Conservation (phyloP, 2,797 vertebrate genomes). For the Cyclura pinguis region DNA sequence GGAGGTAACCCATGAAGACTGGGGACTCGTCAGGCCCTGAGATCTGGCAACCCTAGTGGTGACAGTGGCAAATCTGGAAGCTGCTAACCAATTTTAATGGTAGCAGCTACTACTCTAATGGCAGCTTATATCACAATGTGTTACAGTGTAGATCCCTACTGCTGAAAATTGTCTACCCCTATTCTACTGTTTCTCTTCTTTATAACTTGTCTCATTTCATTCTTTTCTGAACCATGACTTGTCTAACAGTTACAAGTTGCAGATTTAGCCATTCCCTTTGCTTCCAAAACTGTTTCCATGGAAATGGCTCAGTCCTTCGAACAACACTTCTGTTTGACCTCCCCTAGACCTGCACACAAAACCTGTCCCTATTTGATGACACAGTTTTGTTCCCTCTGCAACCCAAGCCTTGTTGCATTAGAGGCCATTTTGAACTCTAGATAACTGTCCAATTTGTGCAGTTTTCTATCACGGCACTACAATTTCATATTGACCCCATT, state of each 20-base stretch:
- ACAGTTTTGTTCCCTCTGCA: background rate
- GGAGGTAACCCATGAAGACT: too few relatives aligned
- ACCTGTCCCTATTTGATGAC: background rate
- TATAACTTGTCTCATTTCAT: background rate
- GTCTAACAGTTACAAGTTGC: background rate
- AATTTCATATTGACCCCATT: background rate
- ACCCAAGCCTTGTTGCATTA: slow-evolving; percentile 3
- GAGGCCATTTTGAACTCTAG: slow-evolving; percentile 4
- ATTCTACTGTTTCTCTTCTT: too few relatives aligned
- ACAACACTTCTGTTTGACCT: background rate
- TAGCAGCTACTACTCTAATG: background rate
- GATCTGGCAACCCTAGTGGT: too few relatives aligned
- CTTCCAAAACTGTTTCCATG: background rate
- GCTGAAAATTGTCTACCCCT: background rate
- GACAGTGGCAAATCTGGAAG: too few relatives aligned
- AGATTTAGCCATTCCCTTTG: background rate
- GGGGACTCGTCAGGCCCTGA: too few relatives aligned
- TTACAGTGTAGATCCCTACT: background rate
- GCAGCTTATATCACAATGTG: background rate
- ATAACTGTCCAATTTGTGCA: background rate
- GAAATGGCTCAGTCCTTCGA: background rate
- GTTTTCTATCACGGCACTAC: background rate
- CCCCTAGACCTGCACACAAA: background rate
- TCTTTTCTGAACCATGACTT: background rate
- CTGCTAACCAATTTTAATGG: background rate